Base-by-base conservation (phyloP, 2,888 invertebrate species). In the Scaptomyza flava region DNA sequence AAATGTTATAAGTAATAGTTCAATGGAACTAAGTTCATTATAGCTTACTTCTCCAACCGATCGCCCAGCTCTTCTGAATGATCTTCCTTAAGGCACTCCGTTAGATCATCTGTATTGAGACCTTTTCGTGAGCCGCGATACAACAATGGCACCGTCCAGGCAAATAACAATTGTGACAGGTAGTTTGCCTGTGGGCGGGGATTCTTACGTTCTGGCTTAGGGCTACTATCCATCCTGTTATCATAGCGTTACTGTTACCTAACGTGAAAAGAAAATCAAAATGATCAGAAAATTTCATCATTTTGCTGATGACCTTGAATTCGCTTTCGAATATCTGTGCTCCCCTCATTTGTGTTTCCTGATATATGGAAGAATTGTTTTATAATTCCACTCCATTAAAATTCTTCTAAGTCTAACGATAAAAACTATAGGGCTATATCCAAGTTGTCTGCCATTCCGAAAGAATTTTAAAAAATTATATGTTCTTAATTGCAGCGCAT, bases 101-200 rank as follows among this genome's bases (percentile, higher is more conserved):
- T 94, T 27, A 96, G 92, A 91, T 96, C 96, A 8, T 93, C 92
- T 54, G 95, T 93, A 78, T 94, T 94, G 11, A 96, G 73, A 2
- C 92, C 92, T 11, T 86, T 71, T 6, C 77, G 84, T 2, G 90
- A 81, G 14, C 92, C 92, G 34, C 87, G 89, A 62, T 87, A 91
- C 5, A 92, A 73, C 23, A 91, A 47, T 4, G 92, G 92, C 53
- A 91, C 72, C 7, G 90, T 73, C 92, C 92, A 92, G 31, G 86
- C 79, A 75, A 92, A 92, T 52, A 92, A 68, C 52, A 91, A 46
- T 72, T 91, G 91, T 6, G 92, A 91, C 14, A 92, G 72, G 31
- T 89, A 80, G 71, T 90, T 92, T 2, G 91, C 91, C 64, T 74
- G 67, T 60, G 89, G 81, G 9, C 91, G 88, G 12, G 91, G 92